phyloP scores from a whole-genome alignment of 2,113 vertebrate genomes.

The Nestor notabilis region DNA sequence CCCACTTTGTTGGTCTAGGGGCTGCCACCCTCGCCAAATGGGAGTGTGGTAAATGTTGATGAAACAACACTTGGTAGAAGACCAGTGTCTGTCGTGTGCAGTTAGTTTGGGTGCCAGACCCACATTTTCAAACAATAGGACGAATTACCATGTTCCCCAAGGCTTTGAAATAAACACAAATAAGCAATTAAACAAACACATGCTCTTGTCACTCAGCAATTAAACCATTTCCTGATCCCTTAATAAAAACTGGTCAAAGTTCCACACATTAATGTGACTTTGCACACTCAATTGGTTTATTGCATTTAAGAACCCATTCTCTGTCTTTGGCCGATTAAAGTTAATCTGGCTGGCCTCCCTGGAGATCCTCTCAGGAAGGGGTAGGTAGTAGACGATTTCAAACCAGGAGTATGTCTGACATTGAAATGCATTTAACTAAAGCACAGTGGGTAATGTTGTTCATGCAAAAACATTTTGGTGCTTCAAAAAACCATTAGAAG shows the following conservation, averaged over 20 bases:
- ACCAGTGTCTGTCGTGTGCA: neutral
- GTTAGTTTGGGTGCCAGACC: conserved; percentile 16
- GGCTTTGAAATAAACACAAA: conserved; percentile 34
- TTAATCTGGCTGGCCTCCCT: conserved; percentile 19
- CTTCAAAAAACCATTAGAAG: conserved; percentile 74
- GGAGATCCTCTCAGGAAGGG: conserved; percentile 20
- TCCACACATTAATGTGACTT: conserved; percentile 31
- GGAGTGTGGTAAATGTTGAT: rapidly evolving
- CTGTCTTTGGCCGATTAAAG: conserved; percentile 32
- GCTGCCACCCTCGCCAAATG: neutral
- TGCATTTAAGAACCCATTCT: neutral
- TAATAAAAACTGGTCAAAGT: conserved; percentile 19
- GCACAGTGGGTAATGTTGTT: conserved; percentile 65
- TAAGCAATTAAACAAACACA: conserved; percentile 54
- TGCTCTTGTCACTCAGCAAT: conserved; percentile 30
- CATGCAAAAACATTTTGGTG: conserved; percentile 72
- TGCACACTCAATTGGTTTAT: neutral
- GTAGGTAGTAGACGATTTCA: conserved; percentile 26
- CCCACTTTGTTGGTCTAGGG: neutral
- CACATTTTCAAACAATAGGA: conserved; percentile 19
- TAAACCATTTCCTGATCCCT: conserved; percentile 14
- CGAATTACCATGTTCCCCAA: neutral
- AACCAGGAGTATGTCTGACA: conserved; percentile 61
- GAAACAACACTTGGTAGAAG: neutral
- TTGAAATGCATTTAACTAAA: conserved; percentile 69